Evolutionary conservation across 2,797 vertebrate species (phyloP).

Genomic region (Cyclopterus lumpus): DNA sequence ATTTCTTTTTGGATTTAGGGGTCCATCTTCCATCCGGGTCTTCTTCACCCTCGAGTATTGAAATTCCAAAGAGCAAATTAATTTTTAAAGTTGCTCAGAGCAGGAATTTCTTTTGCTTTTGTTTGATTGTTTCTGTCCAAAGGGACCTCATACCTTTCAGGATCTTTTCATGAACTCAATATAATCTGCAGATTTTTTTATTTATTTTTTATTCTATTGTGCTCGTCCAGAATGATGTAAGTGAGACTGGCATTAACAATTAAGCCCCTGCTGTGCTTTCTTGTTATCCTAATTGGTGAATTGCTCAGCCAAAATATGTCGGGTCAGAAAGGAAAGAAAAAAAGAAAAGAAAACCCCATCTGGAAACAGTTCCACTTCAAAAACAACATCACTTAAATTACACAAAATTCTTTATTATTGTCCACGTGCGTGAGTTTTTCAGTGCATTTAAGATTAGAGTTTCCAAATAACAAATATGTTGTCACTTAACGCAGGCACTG

Average conservation of each 20-base stretch:
- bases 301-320: conserved; percentile 30
- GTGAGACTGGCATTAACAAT: conserved; percentile 25
- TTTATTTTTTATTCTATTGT: neutral
- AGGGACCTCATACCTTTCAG: conserved; percentile 19
- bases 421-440: neutral
- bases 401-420: conserved; percentile 13
- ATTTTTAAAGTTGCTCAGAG: conserved; percentile 12
- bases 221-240: neutral
- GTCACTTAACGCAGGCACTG: neutral
- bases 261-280: conserved; percentile 7
- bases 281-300: conserved; percentile 38
- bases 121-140: conserved; percentile 31
- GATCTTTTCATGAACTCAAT: conserved; percentile 10
- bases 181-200: neutral
- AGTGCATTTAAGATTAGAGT: neutral
- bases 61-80: conserved; percentile 31
- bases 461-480: neutral
- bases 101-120: conserved; percentile 18
- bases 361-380: conserved; percentile 29
- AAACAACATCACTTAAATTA: conserved; percentile 27
- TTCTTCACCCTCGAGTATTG: conserved; percentile 14
- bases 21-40: conserved; percentile 19
- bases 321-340: conserved; percentile 27
- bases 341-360: neutral
- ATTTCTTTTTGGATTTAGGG: conserved; percentile 25